Evolutionary conservation across 2,797 vertebrate species (phyloP).

Genomic region (Myiothlypis coronata): DNA sequence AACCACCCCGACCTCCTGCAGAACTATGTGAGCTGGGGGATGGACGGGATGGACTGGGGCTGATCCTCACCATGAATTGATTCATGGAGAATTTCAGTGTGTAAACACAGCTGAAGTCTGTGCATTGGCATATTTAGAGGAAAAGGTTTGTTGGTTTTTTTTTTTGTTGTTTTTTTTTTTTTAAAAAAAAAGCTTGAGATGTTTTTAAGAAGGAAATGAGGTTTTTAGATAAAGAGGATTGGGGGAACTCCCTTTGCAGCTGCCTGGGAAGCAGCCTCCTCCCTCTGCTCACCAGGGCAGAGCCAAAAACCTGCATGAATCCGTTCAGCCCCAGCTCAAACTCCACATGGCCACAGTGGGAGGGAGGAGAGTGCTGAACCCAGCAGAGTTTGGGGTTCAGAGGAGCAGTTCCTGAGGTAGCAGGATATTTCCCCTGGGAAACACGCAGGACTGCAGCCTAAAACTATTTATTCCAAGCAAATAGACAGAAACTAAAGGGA

Average conservation of each 20-base stretch:
- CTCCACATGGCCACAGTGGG: rapidly evolving
- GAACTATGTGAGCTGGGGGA: conserved; percentile 73
- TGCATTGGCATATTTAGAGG: neutral
- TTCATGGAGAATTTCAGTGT: neutral
- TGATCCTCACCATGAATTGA: neutral
- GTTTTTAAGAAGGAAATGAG: conserved; percentile 36
- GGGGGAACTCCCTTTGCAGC: conserved; percentile 45
- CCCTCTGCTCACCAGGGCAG: neutral
- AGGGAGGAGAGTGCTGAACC: rapidly evolving
- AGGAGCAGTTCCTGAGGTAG: neutral
- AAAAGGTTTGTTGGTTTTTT: neutral
- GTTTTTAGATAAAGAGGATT: neutral
- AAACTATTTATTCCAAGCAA: neutral
- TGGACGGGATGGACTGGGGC: neutral
- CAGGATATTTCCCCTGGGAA: neutral
- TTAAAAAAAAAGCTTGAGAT: neutral
- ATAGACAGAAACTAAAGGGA: neutral
- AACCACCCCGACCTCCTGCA: conserved; percentile 78
- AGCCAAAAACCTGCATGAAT: neutral
- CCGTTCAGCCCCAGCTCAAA: neutral
- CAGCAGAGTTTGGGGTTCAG: neutral
- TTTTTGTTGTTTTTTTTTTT: neutral
- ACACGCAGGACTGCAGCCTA: neutral
- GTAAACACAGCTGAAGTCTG: neutral
- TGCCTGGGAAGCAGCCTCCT: neutral